These are phyloP conservation scores for Gallinago undulata DNA, from an alignment of 2,113 vertebrate genomes.

Conservation along the genomic window DNA sequence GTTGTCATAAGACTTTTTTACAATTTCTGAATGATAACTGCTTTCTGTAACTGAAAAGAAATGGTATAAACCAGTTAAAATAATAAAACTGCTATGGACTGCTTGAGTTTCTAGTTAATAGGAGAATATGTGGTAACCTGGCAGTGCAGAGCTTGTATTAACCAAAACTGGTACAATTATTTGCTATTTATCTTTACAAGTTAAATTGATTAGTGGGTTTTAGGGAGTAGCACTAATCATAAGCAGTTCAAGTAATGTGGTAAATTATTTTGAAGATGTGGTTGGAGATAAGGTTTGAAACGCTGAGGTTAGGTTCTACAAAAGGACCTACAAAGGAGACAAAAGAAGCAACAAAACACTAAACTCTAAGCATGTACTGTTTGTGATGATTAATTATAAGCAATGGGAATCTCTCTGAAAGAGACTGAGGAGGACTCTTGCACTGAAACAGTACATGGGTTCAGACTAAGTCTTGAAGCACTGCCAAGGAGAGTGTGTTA, in stretches of 20 bases:
- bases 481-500: neutral
- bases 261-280: neutral
- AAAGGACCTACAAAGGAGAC: neutral
- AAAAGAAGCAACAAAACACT: neutral
- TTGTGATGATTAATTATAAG: constrained; percentile 79
- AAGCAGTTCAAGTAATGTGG: neutral
- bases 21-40: neutral
- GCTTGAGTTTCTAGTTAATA: accelerated
- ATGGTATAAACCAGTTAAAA: neutral
- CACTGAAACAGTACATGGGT: constrained; percentile 79
- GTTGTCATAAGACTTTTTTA: neutral
- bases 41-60: neutral
- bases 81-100: accelerated
- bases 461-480: neutral
- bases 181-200: neutral
- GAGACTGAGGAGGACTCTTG: constrained; percentile 75
- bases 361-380: constrained; percentile 63
- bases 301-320: neutral
- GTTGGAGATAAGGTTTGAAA: neutral
- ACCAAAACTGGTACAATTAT: neutral
- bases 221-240: neutral
- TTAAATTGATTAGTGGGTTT: neutral
- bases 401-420: constrained; percentile 97
- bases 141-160: neutral
- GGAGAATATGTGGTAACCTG: neutral